Evolutionary conservation across 2,113 vertebrate species (phyloP), one percentile per base, ranked within the genome.

Genomic region (Cebus imitator): DNA sequence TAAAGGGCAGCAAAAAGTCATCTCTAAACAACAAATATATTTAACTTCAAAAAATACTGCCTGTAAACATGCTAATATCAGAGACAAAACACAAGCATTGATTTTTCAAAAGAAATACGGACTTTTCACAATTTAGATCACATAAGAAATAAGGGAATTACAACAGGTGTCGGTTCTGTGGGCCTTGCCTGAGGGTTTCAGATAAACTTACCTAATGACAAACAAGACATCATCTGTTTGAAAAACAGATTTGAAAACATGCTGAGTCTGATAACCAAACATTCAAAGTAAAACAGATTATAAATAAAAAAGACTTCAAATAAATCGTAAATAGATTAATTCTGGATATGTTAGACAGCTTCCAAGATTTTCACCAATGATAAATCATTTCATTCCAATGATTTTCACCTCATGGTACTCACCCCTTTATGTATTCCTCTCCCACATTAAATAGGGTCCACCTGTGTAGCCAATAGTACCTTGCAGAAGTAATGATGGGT

Each of bases 131-230:
- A n/a, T 78, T 70, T 79, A 23, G 9, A 78, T 70, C 11, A 21
- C 27, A 50, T 37, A 66, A 94, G 66, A 90, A 68, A 58, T 13
- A 37, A 92, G 81, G 30, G 43, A 93, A 90, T 23, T 48, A 43
- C 45, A 93, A 32, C 17, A 64, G 7, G 50, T 87, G 43, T 95
- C 96, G 76, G 35, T 82, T 83, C 40, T 96, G 30, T 95, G 50
- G 48, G 27, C 6, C 48, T 93, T 78, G 35, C 45, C 52, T 96
- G 73, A 32, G 35, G 83, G 32, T 70, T 92, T 93, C 75, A 66
- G 43, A 92, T 68, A 21, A 88, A 88, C 5, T 81, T 84, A 61
- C 3, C 25, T 94, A 90, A 92, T 92, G 83, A 95, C 25, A 95
- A 52, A 94, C 9, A 79, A 76, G 21, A 58, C 48, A 89, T 4